Base-by-base conservation (phyloP, 2,113 vertebrate species). In the Tyrannus savana region DNA sequence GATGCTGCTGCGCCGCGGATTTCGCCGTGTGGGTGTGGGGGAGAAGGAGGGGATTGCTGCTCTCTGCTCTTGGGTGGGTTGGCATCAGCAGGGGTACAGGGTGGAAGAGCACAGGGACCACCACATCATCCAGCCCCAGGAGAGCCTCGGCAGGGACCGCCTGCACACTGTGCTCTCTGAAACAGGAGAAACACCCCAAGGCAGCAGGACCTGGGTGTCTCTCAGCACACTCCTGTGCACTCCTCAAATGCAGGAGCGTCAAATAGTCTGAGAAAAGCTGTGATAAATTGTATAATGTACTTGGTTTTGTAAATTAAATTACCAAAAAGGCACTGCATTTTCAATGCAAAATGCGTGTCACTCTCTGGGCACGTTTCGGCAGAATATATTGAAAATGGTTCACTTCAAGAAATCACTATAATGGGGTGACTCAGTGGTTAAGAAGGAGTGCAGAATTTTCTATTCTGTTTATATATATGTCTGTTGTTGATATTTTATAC, bases 101-200 rank as follows among this genome's bases (percentile, higher is more conserved):
- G 55, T 31, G 6, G 52, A 19, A 41, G 60, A 86, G 82, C 37
- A 8, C 52, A 66, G 86, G 85, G 79, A 88, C 67, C 86, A 56
- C 46, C 4, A 84, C 96, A 73, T 94, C 97, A 95, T 94, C 96
- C 87, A 90, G 81, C 95, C 80, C 92, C 12, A 28, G 71, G 80
- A 89, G 84, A 89, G 74, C 93, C 75, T 72, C 41, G 0, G 63
- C 95, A 81, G 87, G 86, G 53, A 50, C 46, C 67, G 12, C 80
- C 86, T 75, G 85, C 71, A 10, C 77, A 4, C 74, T 75, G 77
- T 90, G 86, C 78, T 95, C 79, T n/a, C 41, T 86, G 90, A 86
- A 80, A 55, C 50, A 67, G 3, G 41, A 89, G 66, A 59, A 91
- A 52, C 12, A 22, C 12, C 37, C 44, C 63, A 18, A 77, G 81